These are phyloP conservation scores for Chaenogobius annularis DNA, from an alignment of 2,113 vertebrate species.

Conservation along the genomic window DNA sequence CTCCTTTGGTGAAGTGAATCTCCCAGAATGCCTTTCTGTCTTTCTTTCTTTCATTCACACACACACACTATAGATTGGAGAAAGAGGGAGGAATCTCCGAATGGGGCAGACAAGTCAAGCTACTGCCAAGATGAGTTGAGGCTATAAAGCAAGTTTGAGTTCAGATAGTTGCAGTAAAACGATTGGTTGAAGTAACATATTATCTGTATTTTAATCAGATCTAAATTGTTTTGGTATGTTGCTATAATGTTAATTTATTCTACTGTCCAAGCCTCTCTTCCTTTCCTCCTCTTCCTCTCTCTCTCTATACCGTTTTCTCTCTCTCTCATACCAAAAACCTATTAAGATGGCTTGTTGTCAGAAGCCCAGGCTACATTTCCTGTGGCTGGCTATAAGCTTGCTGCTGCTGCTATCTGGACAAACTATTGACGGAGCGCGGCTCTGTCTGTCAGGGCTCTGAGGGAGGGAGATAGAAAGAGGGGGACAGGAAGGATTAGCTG, in stretches of 20 bases:
- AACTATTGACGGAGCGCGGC: slow-evolving; percentile 69
- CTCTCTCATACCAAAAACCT: slow-evolving; percentile 31
- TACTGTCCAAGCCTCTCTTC: slow-evolving; percentile 17
- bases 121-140: neutral
- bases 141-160: neutral
- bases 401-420: slow-evolving; percentile 68
- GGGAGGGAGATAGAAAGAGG: slow-evolving; percentile 46
- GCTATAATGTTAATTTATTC: slow-evolving; percentile 29
- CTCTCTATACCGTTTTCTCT: neutral
- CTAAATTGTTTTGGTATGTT: neutral
- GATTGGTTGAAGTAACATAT: neutral
- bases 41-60: neutral
- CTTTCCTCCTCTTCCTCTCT: neutral
- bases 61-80: slow-evolving; percentile 25
- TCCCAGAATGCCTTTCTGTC: slow-evolving; percentile 16
- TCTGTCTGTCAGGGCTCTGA: slow-evolving; percentile 55
- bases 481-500: slow-evolving; percentile 61
- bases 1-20: slow-evolving; percentile 33
- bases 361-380: slow-evolving; percentile 60
- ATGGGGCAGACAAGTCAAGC: slow-evolving; percentile 17
- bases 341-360: slow-evolving; percentile 45
- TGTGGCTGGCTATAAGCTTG: slow-evolving; percentile 60
- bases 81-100: slow-evolving; percentile 32
- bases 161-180: neutral
- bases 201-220: neutral